These are phyloP conservation scores for Atlantisia rogersi DNA, from an alignment of 2,113 vertebrate genomes.

Conservation along the genomic window DNA sequence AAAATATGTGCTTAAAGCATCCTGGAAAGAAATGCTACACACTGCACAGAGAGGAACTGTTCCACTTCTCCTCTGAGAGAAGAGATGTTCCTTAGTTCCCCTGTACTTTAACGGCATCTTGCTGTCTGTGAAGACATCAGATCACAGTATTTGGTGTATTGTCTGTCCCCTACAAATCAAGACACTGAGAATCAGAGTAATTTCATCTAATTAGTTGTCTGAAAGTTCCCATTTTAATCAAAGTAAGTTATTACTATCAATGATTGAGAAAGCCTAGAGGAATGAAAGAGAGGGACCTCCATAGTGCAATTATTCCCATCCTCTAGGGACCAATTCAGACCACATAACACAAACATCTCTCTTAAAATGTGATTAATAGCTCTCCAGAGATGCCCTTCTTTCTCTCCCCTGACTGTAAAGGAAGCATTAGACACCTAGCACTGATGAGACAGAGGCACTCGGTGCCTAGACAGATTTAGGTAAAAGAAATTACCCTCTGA, in stretches of 20 bases:
- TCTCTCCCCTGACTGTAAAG: not conserved
- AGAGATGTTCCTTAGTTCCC: not conserved
- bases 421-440: not conserved
- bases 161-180: not conserved
- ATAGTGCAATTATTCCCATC: not conserved
- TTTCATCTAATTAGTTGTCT: slow-evolving; percentile 4
- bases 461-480: not conserved
- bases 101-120: not conserved
- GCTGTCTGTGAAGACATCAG: not conserved
- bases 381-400: slow-evolving; percentile 8
- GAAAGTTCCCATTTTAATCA: slow-evolving; percentile 46
- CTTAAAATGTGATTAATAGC: slow-evolving; percentile 4
- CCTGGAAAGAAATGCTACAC: not conserved
- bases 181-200: not conserved
- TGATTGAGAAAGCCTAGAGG: slow-evolving; percentile 26
- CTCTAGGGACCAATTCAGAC: slow-evolving; percentile 15
- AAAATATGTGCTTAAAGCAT: not conserved
- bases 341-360: slow-evolving; percentile 12
- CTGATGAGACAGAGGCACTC: not conserved
- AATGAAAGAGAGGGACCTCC: not conserved
- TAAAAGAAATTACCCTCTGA: not conserved
- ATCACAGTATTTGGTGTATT: not conserved
- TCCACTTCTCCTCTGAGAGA: not conserved
- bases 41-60: not conserved
- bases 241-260: slow-evolving; percentile 18